These are phyloP conservation scores for Squalus acanthias DNA, from an alignment of 2,797 vertebrate genomes.

Conservation along the genomic window DNA sequence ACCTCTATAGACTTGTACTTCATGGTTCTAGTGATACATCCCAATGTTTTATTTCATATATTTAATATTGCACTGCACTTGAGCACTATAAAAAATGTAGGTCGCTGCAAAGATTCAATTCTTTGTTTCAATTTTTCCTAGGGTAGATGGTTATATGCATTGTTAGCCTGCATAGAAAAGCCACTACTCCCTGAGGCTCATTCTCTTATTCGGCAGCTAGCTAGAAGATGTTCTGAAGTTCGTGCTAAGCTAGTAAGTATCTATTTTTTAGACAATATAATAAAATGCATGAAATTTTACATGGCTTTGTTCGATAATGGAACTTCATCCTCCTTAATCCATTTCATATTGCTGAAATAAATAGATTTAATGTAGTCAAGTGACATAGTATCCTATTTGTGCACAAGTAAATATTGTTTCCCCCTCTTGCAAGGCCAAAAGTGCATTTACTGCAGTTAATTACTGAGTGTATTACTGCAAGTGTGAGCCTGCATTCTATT, in stretches of 20 bases:
- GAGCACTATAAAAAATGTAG: not conserved
- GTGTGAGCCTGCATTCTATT: not conserved
- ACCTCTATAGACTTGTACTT: not conserved
- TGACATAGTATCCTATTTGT: not conserved
- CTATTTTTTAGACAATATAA: not conserved
- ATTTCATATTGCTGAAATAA: not conserved
- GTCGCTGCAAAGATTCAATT: not conserved
- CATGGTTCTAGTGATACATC: not conserved
- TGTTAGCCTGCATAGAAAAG: slow-evolving; percentile 90
- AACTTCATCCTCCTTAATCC: not conserved
- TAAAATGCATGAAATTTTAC: not conserved
- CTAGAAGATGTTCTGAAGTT: slow-evolving; percentile 83
- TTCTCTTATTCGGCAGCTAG: slow-evolving; percentile 88
- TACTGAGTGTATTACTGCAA: not conserved
- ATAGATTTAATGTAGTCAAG: not conserved
- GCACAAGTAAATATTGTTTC: not conserved
- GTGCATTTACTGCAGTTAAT: not conserved
- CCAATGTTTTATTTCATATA: not conserved
- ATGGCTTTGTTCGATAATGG: no score
- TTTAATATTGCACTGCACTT: not conserved
- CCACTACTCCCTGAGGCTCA: slow-evolving; percentile 91
- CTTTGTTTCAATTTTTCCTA: slow-evolving; percentile 46
- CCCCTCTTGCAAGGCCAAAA: not conserved
- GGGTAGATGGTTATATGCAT: slow-evolving; percentile 87
- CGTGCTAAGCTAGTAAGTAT: slow-evolving; percentile 70